Percentiles rank a stretch among this genome's conserved stretches.
Evolutionary conservation across 2,888 invertebrate species (phyloP).

Genomic region (Tinea semifulvella): DNA sequence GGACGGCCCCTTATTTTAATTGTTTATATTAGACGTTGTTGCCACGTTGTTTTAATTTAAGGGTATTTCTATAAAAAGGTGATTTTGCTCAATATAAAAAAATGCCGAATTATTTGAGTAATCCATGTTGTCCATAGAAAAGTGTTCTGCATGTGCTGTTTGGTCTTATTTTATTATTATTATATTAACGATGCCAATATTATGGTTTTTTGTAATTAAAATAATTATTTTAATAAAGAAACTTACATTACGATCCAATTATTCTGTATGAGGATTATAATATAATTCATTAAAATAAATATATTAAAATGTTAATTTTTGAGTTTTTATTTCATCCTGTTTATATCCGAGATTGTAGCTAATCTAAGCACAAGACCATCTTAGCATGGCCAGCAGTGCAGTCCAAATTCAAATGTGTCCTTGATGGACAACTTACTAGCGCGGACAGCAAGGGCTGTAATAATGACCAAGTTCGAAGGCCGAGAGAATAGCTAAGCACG

Average conservation of each 20-base stretch:
- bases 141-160: conserved; percentile 41
- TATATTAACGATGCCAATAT: conserved; percentile 51
- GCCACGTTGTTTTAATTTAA: background rate
- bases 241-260: conserved; percentile 58
- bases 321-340: conserved; percentile 49
- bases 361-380: no score
- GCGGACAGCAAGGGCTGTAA: no score
- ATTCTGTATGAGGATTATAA: conserved; percentile 54
- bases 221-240: conserved; percentile 61
- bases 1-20: background rate
- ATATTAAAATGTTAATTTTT: conserved; percentile 67
- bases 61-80: no score
- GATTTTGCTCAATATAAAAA: conserved; percentile 25
- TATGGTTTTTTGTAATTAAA: conserved; percentile 63
- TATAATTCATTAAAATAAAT: conserved; percentile 68
- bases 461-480: no score
- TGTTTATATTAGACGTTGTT: background rate
- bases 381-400: no score
- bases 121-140: conserved; percentile 37
- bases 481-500: no score
- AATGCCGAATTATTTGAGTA: conserved; percentile 24
- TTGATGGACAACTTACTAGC: no score
- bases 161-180: conserved; percentile 31
- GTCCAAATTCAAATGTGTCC: no score
- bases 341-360: no score